Conservation (phyloP, 1,140 invertebrate genomes). For the Micrasema longulum region DNA sequence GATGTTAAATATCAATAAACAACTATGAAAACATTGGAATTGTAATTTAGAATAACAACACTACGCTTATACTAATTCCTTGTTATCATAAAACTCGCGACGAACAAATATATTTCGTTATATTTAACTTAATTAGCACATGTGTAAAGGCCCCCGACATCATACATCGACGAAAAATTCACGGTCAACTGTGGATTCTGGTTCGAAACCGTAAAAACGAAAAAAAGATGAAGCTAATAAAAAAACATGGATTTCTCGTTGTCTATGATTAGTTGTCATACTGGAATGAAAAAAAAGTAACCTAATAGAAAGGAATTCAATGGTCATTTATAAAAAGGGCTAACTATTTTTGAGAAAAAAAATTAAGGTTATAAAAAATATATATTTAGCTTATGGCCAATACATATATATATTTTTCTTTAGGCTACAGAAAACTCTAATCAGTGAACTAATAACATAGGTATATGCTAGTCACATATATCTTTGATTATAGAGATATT, state of each 20-base stretch:
- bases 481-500: too few species aligned
- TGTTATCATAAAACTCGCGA: slow-evolving; percentile 42
- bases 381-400: too few species aligned
- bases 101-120: slow-evolving; percentile 20
- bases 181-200: slow-evolving; percentile 45
- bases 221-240: slow-evolving; percentile 23
- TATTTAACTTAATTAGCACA: slow-evolving; percentile 44
- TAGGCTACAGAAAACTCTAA: too few species aligned
- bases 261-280: slow-evolving; percentile 22
- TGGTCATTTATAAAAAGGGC: slow-evolving; percentile 12
- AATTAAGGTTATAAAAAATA: too few species aligned
- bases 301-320: neutral
- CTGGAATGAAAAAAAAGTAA: neutral
- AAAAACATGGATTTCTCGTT: slow-evolving; percentile 24
- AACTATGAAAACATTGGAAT: slow-evolving; percentile 15
- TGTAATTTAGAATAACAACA: slow-evolving; percentile 13
- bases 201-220: slow-evolving; percentile 47
- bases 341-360: too few species aligned
- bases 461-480: too few species aligned
- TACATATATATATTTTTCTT: too few species aligned
- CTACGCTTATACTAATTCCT: slow-evolving; percentile 8
- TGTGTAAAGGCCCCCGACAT: slow-evolving; percentile 41
- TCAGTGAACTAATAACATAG: too few species aligned
- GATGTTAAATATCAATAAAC: slow-evolving; percentile 21
- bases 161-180: slow-evolving; percentile 40